Conservation (phyloP, 2,797 vertebrate species). For the Cuniculus paca region DNA sequence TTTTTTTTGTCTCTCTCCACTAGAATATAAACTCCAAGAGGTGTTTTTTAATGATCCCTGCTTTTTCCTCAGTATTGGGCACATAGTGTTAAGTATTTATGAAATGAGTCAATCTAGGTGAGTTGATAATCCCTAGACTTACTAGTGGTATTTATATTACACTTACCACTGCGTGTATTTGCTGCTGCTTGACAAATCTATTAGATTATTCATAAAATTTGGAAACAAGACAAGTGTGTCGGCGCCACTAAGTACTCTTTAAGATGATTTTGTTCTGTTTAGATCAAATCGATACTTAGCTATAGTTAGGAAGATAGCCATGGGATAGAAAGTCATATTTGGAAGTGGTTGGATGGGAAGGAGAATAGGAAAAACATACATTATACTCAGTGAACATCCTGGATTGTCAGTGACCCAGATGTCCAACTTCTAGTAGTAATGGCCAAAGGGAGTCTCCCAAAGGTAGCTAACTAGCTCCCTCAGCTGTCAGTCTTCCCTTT, state of each 20-base stretch:
- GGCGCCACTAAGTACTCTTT: background rate
- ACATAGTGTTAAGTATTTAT: slow-evolving; percentile 43
- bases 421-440: background rate
- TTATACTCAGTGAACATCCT: background rate
- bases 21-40: background rate
- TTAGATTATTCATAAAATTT: background rate
- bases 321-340: background rate
- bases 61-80: background rate
- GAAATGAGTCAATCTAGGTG: background rate
- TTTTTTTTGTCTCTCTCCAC: background rate
- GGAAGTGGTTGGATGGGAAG: background rate
- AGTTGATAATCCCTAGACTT: background rate
- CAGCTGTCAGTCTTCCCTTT: background rate
- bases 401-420: background rate
- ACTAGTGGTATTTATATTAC: background rate
- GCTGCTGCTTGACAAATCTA: background rate
- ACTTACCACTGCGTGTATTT: background rate
- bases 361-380: background rate
- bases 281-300: background rate
- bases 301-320: background rate
- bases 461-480: background rate
- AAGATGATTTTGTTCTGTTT: slow-evolving; percentile 30
- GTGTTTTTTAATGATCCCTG: background rate
- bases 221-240: background rate
- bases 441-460: background rate